Evolutionary conservation across 2,888 invertebrate species (phyloP).

Genomic region (Sarcophaga variegata): DNA sequence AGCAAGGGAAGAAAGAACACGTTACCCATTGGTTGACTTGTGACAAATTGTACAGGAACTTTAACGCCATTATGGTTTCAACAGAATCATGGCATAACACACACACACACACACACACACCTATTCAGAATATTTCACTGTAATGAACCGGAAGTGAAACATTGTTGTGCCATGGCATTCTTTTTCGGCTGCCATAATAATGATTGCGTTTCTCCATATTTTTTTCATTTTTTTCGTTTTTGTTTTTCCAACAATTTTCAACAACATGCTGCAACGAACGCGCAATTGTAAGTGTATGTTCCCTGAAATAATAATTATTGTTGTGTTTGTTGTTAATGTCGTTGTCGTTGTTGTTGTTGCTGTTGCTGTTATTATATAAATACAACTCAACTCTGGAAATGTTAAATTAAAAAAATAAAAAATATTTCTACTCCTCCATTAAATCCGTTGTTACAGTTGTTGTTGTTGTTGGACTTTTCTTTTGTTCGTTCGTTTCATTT

Average conservation of each 20-base stretch:
- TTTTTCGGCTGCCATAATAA: constrained; percentile 48
- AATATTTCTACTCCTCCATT: constrained; percentile 47
- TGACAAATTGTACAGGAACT: constrained; percentile 48
- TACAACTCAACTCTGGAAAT: constrained; percentile 19
- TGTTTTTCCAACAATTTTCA: not conserved
- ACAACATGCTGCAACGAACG: not conserved
- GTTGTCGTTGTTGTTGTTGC: not conserved
- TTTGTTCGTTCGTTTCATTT: constrained; percentile 44
- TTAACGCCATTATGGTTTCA: constrained; percentile 53
- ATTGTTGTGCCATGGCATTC: constrained; percentile 53
- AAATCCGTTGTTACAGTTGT: constrained; percentile 37
- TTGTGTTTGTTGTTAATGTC: not conserved
- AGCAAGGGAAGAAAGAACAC: not conserved
- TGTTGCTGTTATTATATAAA: constrained; percentile 40
- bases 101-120: not conserved
- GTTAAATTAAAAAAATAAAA: too few relatives aligned
- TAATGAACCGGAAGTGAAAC: constrained; percentile 62
- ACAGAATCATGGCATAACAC: constrained; percentile 11
- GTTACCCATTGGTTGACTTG: constrained; percentile 53
- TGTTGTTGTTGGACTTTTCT: constrained; percentile 4
- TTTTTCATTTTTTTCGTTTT: not conserved
- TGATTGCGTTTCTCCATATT: constrained; percentile 21
- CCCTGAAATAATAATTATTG: constrained; percentile 12
- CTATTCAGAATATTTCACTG: constrained; percentile 12
- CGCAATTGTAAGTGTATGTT: not conserved